A percentile compares a stretch with the other conserved stretches of the same genome.
Conservation (phyloP, 92 coral and sea anemone species). For the Porites rus region DNA sequence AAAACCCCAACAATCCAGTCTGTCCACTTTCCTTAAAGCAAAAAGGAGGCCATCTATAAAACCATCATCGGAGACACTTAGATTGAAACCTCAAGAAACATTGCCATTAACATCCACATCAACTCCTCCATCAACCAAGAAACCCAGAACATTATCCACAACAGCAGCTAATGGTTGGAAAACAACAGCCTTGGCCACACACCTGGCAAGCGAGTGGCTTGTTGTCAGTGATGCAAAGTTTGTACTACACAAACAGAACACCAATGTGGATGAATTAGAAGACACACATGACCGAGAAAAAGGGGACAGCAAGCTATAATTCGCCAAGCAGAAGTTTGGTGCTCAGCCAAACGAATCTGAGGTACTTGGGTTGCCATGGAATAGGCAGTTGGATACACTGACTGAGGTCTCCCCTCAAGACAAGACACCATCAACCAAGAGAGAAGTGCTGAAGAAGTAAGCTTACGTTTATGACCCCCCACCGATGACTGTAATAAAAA, state of each 20-base stretch:
- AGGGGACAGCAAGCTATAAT: constrained; percentile 2
- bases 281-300: background rate
- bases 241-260: background rate
- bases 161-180: constrained; percentile 69
- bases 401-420: background rate
- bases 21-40: constrained; percentile 61
- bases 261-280: constrained; percentile 9
- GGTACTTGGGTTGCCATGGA: constrained; percentile 31
- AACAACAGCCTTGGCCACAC: constrained; percentile 59
- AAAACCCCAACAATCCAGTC: constrained; percentile 48
- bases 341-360: constrained; percentile 10
- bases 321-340: constrained; percentile 30
- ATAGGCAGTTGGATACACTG: constrained; percentile 6
- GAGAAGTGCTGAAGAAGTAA: constrained; percentile 4
- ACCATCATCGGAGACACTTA: background rate
- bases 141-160: constrained; percentile 59
- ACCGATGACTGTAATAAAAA: too few species aligned
- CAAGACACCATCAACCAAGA: constrained; percentile 29
- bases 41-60: constrained; percentile 44
- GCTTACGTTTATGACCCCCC: constrained; percentile 34
- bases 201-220: constrained; percentile 73
- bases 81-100: background rate
- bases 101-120: constrained; percentile 4
- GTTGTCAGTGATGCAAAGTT: constrained; percentile 25
- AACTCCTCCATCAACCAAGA: constrained; percentile 38